Conservation (phyloP, 2,797 vertebrate genomes). For the Eidolon dupreanum region DNA sequence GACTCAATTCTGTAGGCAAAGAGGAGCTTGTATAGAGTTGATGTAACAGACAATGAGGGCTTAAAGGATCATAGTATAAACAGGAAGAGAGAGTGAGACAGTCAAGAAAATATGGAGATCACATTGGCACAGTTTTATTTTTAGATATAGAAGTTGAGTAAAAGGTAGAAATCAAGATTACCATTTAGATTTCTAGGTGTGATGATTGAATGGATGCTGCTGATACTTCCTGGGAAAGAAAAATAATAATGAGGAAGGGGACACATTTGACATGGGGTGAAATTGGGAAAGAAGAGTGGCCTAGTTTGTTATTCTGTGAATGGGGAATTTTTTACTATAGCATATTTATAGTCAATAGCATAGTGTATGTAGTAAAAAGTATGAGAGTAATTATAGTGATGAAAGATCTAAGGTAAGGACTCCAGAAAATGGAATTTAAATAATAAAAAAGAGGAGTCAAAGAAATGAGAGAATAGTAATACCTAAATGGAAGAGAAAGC, state of each 20-base stretch:
- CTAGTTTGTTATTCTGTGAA: neutral
- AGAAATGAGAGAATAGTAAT: neutral
- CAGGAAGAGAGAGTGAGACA: neutral
- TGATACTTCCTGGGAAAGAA: neutral
- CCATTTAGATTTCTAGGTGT: neutral
- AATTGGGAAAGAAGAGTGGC: neutral
- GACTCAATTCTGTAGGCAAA: neutral
- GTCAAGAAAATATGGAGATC: neutral
- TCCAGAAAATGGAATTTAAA: neutral
- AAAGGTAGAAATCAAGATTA: neutral
- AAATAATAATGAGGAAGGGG: neutral
- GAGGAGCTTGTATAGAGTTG: neutral
- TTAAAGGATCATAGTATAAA: neutral
- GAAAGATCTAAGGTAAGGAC: neutral
- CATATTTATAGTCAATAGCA: neutral
- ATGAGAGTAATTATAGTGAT: neutral
- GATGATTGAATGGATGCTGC: neutral
- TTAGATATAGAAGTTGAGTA: neutral
- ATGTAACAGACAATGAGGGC: neutral
- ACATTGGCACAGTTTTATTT: neutral
- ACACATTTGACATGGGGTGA: neutral
- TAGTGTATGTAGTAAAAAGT: neutral
- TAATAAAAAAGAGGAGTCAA: neutral
- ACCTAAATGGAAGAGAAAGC: neutral
- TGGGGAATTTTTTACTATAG: neutral